Percentiles rank a stretch among this genome's conserved stretches.
phyloP scores from a whole-genome alignment of 2,113 vertebrate genomes.

The Oryzias melastigma region DNA sequence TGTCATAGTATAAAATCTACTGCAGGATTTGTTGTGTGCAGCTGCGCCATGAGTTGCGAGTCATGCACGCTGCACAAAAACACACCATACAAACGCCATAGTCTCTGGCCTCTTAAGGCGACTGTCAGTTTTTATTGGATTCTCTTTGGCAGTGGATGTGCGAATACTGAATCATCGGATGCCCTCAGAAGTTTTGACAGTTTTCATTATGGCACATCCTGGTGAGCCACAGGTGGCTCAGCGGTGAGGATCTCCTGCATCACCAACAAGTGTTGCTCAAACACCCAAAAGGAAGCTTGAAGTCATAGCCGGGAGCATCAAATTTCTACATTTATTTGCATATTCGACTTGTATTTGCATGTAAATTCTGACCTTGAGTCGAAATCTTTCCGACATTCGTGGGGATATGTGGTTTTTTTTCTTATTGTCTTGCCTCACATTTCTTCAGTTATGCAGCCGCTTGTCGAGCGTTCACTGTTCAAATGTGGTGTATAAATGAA shows the following conservation, averaged over 20 bases:
- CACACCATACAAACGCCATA: neutral
- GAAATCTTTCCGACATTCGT: too few species aligned
- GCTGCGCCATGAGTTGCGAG: constrained; percentile 5
- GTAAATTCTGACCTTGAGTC: too few species aligned
- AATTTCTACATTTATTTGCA: neutral
- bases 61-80: constrained; percentile 20
- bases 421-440: too few species aligned
- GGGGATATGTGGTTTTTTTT: too few species aligned
- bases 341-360: too few species aligned
- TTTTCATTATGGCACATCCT: neutral
- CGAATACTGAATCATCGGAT: constrained; percentile 16
- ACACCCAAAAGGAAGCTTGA: neutral
- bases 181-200: constrained; percentile 15
- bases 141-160: neutral
- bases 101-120: constrained; percentile 16
- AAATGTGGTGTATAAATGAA: neutral
- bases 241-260: neutral
- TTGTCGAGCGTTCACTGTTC: neutral
- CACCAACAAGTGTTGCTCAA: neutral
- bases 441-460: neutral
- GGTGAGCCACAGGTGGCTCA: constrained; percentile 7
- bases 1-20: too few species aligned
- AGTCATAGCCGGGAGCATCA: neutral
- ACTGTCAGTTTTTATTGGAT: constrained; percentile 14
- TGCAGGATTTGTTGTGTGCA: neutral